Evolutionary conservation across 2,797 vertebrate species (phyloP).

Genomic region (Syngnathus rostellatus): DNA sequence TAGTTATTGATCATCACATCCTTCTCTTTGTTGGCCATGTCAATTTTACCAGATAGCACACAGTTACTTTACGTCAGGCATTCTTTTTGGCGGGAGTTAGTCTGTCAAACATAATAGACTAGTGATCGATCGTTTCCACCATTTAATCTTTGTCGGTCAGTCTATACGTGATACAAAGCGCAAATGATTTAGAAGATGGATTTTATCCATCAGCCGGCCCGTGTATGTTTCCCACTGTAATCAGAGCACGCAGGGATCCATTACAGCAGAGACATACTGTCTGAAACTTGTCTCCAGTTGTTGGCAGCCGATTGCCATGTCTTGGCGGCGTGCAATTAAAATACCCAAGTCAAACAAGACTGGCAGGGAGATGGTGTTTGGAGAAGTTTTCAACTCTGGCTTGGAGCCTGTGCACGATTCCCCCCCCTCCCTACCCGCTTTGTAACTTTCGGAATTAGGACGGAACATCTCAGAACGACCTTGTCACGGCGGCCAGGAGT

Average conservation of each 20-base stretch:
- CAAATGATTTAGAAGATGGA: too few species aligned
- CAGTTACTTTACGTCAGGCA: too few species aligned
- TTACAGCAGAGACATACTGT: constrained; percentile 33
- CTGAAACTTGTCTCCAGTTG: constrained; percentile 46
- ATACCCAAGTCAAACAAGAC: constrained; percentile 31
- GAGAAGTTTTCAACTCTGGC: constrained; percentile 21
- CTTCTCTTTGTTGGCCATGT: too few species aligned
- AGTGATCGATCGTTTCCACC: too few species aligned
- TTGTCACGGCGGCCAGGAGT: neutral
- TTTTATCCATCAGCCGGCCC: too few species aligned
- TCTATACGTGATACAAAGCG: too few species aligned
- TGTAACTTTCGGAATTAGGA: neutral
- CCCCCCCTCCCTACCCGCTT: neutral
- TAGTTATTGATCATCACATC: too few species aligned
- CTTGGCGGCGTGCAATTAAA: constrained; percentile 31
- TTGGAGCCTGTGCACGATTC: neutral
- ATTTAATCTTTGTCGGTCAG: too few species aligned
- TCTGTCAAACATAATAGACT: too few species aligned
- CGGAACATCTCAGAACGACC: neutral
- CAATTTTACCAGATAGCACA: too few species aligned
- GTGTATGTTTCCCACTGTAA: constrained; percentile 13
- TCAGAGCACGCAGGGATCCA: constrained; percentile 49
- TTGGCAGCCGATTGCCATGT: constrained; percentile 38
- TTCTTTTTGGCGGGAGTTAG: too few species aligned
- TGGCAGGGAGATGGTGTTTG: constrained; percentile 25